Evolutionary conservation across 2,888 invertebrate genomes (phyloP), one percentile per base, ranked within the genome.

Genomic region (Gandaritis pyraliata): DNA sequence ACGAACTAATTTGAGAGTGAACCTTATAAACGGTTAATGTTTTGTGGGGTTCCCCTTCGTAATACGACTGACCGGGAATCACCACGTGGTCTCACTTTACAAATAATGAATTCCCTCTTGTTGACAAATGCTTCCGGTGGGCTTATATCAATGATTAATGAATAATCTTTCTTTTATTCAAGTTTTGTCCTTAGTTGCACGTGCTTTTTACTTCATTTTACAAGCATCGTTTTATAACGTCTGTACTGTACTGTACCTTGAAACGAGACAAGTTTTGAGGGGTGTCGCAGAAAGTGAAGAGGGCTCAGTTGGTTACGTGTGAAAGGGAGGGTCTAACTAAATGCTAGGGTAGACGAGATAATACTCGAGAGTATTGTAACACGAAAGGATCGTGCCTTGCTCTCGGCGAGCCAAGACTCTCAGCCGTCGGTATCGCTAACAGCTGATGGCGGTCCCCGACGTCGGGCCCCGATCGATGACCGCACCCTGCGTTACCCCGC

Each of bases 401-500:
- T 54, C 59, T 51, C 70, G 62, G 58, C 69, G 71, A 66, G 75
- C 73, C 71, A 75, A 73, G 72, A 75, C 75, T 78, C 70, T 70
- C 71, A 67, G 71, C 69, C 76, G 76, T 70, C 74, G 77, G 50
- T 56, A 64, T 75, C 75, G 75, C 79, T 75, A 87, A 85, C 90
- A 89, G 89, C 89, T 90, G 90, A 88, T 88, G 84, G 85, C 80
- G 77, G 83, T 71, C 81, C 79, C 79, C 65, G 73, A 71, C 80
- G 85, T 80, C 82, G 81, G 81, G 78, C 72, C 72, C 80, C 85
- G 88, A 85, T 91, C 88, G 88, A 89, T 90, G 87, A 81, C 84
- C 86, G 82, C 87, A 75, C 86, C 86, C 84, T 87, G 78, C 83
- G 72, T 81, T 73, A 73, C 73, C 73, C 77, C 77, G 70, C 83